These are phyloP conservation scores for Pluvialis apricaria DNA, from an alignment of 2,113 vertebrate species.

Conservation along the genomic window DNA sequence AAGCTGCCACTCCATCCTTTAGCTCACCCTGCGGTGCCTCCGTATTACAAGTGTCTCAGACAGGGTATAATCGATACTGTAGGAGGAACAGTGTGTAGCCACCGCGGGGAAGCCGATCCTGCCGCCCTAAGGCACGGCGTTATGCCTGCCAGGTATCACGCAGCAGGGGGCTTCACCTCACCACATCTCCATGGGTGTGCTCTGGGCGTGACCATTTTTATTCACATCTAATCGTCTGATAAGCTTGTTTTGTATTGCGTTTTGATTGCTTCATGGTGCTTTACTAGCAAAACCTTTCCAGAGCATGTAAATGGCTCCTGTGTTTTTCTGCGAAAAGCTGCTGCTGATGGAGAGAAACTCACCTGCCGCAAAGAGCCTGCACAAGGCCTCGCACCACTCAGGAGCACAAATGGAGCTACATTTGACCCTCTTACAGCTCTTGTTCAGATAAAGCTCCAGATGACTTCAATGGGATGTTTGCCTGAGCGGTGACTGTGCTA, in stretches of 20 bases:
- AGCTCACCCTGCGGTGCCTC: not conserved
- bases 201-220: not conserved
- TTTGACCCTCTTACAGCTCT: not conserved
- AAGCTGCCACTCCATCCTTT: not conserved
- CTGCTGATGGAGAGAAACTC: not conserved
- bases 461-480: not conserved
- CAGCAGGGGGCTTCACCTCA: not conserved
- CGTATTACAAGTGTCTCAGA: not conserved
- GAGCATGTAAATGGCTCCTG: not conserved
- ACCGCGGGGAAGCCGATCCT: accelerated
- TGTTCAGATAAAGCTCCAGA: not conserved
- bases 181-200: not conserved
- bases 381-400: not conserved
- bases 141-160: not conserved
- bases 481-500: not conserved
- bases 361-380: not conserved
- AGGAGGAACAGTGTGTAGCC: not conserved
- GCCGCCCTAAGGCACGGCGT: not conserved
- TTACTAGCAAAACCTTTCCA: not conserved
- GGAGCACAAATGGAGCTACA: not conserved
- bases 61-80: not conserved
- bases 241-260: not conserved
- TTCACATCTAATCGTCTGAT: not conserved
- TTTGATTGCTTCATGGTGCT: not conserved
- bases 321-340: not conserved